phyloP scores from a whole-genome alignment of 2,888 invertebrate species.

The Smittia aterrima region DNA sequence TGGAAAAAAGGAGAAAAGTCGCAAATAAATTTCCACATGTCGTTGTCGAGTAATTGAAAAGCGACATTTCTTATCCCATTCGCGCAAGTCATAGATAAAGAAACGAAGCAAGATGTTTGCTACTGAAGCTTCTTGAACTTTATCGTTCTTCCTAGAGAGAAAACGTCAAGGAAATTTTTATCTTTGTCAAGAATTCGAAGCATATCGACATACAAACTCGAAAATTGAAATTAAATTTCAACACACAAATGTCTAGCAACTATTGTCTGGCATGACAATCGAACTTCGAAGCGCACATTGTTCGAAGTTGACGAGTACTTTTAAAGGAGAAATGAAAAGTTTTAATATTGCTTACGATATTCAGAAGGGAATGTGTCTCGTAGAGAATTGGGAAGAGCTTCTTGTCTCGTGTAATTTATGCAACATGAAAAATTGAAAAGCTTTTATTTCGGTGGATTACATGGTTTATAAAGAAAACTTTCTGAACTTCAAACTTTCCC shows the following conservation, averaged over 20 bases:
- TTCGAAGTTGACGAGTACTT: not conserved
- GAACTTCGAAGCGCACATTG: not conserved
- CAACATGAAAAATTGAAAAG: not conserved
- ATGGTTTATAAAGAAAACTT: not conserved
- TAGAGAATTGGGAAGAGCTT: not conserved
- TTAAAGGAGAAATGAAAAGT: not conserved
- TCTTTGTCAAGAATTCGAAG: not conserved
- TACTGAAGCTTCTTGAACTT: not conserved
- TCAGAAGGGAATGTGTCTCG: not conserved
- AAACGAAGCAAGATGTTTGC: not conserved
- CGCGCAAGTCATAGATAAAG: constrained; percentile 5
- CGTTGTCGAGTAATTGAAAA: constrained; percentile 27
- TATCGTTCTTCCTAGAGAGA: not conserved
- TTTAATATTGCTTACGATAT: not conserved
- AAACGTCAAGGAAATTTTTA: not conserved
- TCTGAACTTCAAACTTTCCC: not conserved
- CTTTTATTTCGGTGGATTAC: constrained; percentile 19
- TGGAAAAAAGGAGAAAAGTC: constrained; percentile 15
- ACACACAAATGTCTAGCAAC: not conserved
- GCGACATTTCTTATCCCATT: constrained; percentile 22
- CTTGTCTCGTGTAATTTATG: not conserved
- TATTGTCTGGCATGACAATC: constrained; percentile 11
- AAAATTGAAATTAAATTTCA: constrained; percentile 24
- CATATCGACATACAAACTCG: not conserved
- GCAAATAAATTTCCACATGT: constrained; percentile 21